A percentile compares a stretch with the other conserved stretches of the same genome.
phyloP scores from a whole-genome alignment of 2,888 invertebrate species.

The Agriopis marginaria region DNA sequence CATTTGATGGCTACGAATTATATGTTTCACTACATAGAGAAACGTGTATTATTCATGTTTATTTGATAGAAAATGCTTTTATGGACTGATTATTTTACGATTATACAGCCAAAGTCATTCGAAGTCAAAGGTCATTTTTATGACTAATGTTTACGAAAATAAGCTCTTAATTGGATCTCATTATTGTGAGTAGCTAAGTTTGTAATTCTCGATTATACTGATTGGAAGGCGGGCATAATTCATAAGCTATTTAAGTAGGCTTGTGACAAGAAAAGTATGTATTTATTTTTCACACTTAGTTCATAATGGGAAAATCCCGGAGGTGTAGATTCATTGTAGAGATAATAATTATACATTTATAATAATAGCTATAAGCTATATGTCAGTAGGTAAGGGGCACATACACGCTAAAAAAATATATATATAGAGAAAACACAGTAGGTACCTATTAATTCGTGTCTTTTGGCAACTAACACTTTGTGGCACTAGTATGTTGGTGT shows the following conservation, averaged over 20 bases:
- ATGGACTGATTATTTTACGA: constrained; percentile 17
- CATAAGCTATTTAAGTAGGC: constrained; percentile 13
- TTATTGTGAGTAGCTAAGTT: constrained; percentile 9
- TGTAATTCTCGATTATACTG: constrained; percentile 15
- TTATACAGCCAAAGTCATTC: constrained; percentile 8
- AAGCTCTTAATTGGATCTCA: constrained; percentile 15
- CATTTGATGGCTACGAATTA: constrained; percentile 29
- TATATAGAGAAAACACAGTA: too few species aligned
- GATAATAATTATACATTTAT: too few species aligned
- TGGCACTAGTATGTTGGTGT: too few species aligned
- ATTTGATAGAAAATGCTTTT: constrained; percentile 19
- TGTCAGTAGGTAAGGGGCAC: too few species aligned
- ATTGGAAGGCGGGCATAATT: constrained; percentile 10
- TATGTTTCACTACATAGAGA: constrained; percentile 17
- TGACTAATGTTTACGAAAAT: constrained; percentile 13
- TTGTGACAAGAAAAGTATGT: not conserved
- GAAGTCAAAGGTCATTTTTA: constrained; percentile 3
- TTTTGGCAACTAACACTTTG: too few species aligned
- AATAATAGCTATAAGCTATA: too few species aligned
- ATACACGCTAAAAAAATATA: too few species aligned
- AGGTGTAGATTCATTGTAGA: too few species aligned
- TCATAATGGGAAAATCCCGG: not conserved
- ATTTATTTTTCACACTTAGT: constrained; percentile 8
- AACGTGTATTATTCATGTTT: constrained; percentile 11
- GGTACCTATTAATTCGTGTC: too few species aligned